These are phyloP conservation scores for Clistopyga incitator DNA, from an alignment of 2,888 invertebrate species.

Conservation along the genomic window DNA sequence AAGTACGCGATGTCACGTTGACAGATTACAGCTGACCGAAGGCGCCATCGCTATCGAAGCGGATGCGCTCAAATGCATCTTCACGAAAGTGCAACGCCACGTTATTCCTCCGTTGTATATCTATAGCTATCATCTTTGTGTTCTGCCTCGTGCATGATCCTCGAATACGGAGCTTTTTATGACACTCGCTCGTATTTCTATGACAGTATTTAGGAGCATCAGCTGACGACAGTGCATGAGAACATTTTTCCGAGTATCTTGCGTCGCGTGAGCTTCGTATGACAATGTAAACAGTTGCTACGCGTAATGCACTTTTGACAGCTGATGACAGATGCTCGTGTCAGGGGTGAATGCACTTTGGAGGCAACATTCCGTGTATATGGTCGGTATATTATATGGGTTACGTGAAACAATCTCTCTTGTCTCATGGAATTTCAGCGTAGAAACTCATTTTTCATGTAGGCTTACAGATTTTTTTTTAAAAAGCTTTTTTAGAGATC, in stretches of 20 bases:
- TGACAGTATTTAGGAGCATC: not conserved
- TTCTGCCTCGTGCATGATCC: not conserved
- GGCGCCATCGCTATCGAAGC: constrained; percentile 26
- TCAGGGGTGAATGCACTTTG: constrained; percentile 57
- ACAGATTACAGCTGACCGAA: constrained; percentile 59
- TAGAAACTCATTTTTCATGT: not conserved
- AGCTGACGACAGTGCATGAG: not conserved
- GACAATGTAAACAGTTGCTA: constrained; percentile 3
- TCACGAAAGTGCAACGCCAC: constrained; percentile 44
- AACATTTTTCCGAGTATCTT: not conserved
- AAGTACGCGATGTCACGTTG: constrained; percentile 48
- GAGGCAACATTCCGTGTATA: not conserved
- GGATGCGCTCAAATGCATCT: constrained; percentile 52
- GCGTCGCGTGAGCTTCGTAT: not conserved
- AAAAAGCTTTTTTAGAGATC: not conserved
- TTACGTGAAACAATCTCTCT: not conserved
- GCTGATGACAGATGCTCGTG: constrained; percentile 49
- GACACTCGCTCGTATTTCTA: not conserved
- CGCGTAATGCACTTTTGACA: constrained; percentile 23
- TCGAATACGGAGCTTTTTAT: not conserved
- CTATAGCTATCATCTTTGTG: constrained; percentile 29
- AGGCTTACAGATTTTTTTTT: too few species aligned
- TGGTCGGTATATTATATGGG: not conserved
- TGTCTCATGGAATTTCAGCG: not conserved
- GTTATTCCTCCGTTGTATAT: constrained; percentile 10